A percentile compares a stretch with the other conserved stretches of the same genome.
phyloP scores from a whole-genome alignment of 2,113 vertebrate genomes.

The Circaetus cinerascens region DNA sequence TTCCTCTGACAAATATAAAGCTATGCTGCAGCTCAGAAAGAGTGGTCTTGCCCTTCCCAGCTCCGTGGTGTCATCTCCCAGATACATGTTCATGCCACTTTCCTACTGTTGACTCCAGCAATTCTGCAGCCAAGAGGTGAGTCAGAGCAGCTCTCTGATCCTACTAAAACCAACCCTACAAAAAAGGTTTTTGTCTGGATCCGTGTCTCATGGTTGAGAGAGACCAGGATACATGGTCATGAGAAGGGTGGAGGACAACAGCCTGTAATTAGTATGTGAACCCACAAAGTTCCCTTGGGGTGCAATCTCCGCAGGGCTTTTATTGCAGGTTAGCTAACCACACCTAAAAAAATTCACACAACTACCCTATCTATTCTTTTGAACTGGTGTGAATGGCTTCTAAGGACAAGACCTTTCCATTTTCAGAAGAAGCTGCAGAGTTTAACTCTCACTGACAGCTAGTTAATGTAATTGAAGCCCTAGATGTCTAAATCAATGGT shows the following conservation, averaged over 20 bases:
- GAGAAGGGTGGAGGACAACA: background rate
- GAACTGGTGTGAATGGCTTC: background rate
- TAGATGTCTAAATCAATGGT: background rate
- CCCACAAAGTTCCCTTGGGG: background rate
- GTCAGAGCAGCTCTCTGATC: background rate
- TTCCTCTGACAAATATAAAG: background rate
- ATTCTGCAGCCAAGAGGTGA: background rate
- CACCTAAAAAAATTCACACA: background rate
- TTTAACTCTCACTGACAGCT: background rate
- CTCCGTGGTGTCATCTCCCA: background rate
- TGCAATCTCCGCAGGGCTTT: background rate
- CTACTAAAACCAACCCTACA: background rate
- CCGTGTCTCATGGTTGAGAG: background rate
- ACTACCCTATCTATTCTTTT: background rate
- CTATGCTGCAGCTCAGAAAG: background rate
- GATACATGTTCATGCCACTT: accelerated
- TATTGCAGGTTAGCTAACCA: background rate
- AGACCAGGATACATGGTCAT: background rate
- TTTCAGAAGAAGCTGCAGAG: background rate
- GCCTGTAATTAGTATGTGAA: background rate
- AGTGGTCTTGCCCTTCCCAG: background rate
- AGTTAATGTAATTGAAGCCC: background rate
- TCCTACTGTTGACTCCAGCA: background rate
- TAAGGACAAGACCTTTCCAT: background rate
- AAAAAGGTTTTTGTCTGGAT: background rate